Evolutionary conservation across 2,888 invertebrate species (phyloP), one percentile per base, ranked within the genome.

Genomic region (Scelioninae gen. 1): DNA sequence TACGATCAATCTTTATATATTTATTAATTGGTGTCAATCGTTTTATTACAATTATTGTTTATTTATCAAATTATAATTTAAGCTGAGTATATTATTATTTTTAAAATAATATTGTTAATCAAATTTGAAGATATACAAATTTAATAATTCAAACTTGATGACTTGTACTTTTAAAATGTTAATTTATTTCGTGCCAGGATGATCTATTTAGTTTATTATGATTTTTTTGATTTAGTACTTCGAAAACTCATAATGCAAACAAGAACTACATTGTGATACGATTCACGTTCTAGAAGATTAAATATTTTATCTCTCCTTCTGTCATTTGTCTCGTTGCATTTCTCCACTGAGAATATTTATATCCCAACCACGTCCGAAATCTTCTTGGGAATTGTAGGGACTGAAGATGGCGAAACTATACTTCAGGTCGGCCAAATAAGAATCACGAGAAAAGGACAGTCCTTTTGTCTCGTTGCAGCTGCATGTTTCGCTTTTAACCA

Each of bases 301-400:
- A 80, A 80, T 82, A 77, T 82, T 84, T 84, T 82, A 82, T 78
- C 82, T 84, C 55, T 75, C 75, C 66, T 68, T 76, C 77, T 81
- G 82, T 84, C 84, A 81, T 84, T 83, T 83, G 84, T 76, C 76
- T 81, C 82, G 75, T 77, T 84, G 82, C 85, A 82, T 84, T 84
- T 81, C 84, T 77, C 84, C 87, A 84, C 82, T 76, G 86, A 85
- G 86, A 88, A 89, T 90, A 89, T 90, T 91, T 90, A 90, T 89
- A 91, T 88, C 88, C 91, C 86, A 88, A 85, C 88, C 91, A 91
- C 91, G 91, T 91, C 88, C 88, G 84, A 84, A 85, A 85, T 85
- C 85, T 85, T 85, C 84, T 82, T 56, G 85, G 84, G 86, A 86
- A 87, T 87, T 85, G 86, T 79, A 82, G 82, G 79, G 76, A 76